A percentile compares a stretch with the other conserved stretches of the same genome.
phyloP scores from a whole-genome alignment of 1,140 invertebrate species.

The Panagrolaimus sp. region DNA sequence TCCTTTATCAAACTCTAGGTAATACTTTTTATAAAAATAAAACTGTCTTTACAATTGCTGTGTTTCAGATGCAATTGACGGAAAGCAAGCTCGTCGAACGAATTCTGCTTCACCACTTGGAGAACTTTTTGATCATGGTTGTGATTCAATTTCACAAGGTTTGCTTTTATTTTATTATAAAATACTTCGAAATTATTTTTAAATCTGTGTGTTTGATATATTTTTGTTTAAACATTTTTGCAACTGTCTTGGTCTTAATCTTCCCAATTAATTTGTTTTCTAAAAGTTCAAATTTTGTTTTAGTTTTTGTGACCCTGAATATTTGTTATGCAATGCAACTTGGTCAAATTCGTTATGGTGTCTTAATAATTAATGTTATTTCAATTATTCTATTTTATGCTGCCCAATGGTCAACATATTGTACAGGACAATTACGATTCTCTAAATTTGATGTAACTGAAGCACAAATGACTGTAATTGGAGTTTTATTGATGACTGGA shows the following conservation, averaged over 20 bases:
- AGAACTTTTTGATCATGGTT: slow-evolving; percentile 96
- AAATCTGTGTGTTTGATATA: too few relatives aligned
- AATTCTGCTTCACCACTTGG: slow-evolving; percentile 83
- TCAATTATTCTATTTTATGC: slow-evolving; percentile 91
- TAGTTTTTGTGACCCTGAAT: slow-evolving; percentile 88
- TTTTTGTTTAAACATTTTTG: neutral
- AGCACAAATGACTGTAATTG: slow-evolving; percentile 87
- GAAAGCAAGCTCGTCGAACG: slow-evolving; percentile 92
- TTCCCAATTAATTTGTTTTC: too few relatives aligned
- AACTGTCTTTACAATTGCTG: too few relatives aligned
- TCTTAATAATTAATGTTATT: slow-evolving; percentile 88
- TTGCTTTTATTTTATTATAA: slow-evolving; percentile 66
- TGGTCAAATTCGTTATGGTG: slow-evolving; percentile 72
- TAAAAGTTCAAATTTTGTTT: slow-evolving; percentile 49
- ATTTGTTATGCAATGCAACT: slow-evolving; percentile 83
- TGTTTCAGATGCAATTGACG: slow-evolving; percentile 99
- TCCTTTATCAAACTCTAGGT: slow-evolving; percentile 94
- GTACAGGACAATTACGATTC: slow-evolving; percentile 83
- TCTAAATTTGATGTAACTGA: slow-evolving; percentile 93
- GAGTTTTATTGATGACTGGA: slow-evolving; percentile 78
- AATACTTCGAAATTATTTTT: neutral
- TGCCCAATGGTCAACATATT: slow-evolving; percentile 99
- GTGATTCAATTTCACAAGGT: slow-evolving; percentile 73
- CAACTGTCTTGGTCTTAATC: neutral
- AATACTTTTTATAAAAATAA: too few relatives aligned